Evolutionary conservation across 1,140 invertebrate species (phyloP).

Genomic region (Cryptotermes secundus): DNA sequence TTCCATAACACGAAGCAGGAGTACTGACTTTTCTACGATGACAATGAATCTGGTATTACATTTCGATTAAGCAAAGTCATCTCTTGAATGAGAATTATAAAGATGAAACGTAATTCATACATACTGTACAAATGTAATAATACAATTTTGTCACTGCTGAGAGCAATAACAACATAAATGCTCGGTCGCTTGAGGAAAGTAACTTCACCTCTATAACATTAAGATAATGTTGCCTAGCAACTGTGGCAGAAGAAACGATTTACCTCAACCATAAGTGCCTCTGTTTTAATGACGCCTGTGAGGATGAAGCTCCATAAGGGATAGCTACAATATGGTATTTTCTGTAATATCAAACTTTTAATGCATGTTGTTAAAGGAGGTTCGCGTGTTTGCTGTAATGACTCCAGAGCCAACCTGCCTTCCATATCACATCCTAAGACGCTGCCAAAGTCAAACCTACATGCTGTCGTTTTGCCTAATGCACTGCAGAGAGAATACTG

Average conservation of each 20-base stretch:
- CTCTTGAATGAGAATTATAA: too few relatives aligned
- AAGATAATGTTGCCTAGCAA: conserved; percentile 9
- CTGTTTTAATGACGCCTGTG: background rate
- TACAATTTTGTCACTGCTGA: background rate
- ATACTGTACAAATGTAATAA: background rate
- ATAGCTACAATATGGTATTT: background rate
- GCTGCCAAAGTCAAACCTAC: background rate
- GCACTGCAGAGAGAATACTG: background rate
- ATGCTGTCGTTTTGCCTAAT: background rate
- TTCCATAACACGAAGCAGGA: too few relatives aligned
- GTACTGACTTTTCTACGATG: too few relatives aligned
- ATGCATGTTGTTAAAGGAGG: conserved; percentile 6
- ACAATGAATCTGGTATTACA: too few relatives aligned
- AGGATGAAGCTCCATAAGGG: background rate
- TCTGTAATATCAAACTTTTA: conserved; percentile 9
- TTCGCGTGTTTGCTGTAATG: background rate
- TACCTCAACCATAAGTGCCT: background rate
- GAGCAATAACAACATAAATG: background rate
- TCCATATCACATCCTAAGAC: background rate
- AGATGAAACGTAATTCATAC: too few relatives aligned
- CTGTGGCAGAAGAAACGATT: background rate
- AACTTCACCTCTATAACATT: background rate
- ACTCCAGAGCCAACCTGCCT: background rate
- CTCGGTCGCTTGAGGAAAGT: background rate
- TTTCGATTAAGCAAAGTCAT: too few relatives aligned